phyloP scores from a whole-genome alignment of 2,888 invertebrate genomes.

The Cheilosia urbana region DNA sequence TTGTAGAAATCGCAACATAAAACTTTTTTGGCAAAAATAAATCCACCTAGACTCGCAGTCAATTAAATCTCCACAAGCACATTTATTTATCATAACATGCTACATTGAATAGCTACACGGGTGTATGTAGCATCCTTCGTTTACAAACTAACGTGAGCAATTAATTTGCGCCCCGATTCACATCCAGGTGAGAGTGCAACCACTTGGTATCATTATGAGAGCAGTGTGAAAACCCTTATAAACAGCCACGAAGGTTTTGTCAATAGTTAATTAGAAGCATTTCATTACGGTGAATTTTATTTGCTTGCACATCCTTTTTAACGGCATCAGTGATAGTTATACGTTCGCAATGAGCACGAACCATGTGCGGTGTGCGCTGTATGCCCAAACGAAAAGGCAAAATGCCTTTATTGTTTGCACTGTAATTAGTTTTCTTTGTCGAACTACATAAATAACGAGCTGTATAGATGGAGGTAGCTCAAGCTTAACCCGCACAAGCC shows the following conservation, averaged over 20 bases:
- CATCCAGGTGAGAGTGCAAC: conserved; percentile 49
- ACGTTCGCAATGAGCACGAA: conserved; percentile 23
- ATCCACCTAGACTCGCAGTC: too few relatives aligned
- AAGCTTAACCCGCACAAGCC: conserved; percentile 26
- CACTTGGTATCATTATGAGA: conserved; percentile 51
- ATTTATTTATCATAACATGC: conserved; percentile 20
- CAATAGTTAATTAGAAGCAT: conserved; percentile 61
- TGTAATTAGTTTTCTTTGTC: conserved; percentile 58
- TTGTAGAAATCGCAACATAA: too few relatives aligned
- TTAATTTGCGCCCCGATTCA: conserved; percentile 55
- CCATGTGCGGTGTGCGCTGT: background rate
- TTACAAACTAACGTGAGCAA: conserved; percentile 48
- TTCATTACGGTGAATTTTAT: conserved; percentile 54
- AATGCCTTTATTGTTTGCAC: conserved; percentile 42
- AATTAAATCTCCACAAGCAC: background rate
- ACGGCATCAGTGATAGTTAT: conserved; percentile 12
- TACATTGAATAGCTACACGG: conserved; percentile 3
- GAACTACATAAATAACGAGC: conserved; percentile 50
- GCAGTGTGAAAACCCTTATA: conserved; percentile 56
- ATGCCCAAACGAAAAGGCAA: background rate
- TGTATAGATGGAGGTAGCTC: background rate
- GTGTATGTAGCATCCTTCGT: background rate
- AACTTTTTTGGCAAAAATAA: too few relatives aligned
- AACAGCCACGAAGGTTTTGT: conserved; percentile 38
- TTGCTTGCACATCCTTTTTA: conserved; percentile 49